Evolutionary conservation across 1,140 invertebrate species (phyloP), one percentile per base, ranked within the genome.

Genomic region (Orius laevigatus): DNA sequence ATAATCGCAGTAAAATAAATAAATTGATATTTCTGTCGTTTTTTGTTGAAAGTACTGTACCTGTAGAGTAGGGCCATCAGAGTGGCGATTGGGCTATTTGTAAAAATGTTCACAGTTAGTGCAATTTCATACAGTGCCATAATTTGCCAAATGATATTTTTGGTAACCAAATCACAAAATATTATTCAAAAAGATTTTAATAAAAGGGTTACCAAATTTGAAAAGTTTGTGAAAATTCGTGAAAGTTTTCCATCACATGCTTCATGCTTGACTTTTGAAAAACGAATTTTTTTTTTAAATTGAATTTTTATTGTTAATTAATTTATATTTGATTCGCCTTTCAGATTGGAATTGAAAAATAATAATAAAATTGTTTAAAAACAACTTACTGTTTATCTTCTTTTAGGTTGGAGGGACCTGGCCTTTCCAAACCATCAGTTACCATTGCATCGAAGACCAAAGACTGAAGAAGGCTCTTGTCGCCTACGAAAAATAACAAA

Each of bases 51-150:
- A 68, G 53, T 72, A 76, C 72, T 66, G 80, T 86, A 85, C 82
- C 83, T 86, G 71, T 79, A 74, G 62, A 84, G 72, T 62, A 84
- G 72, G 71, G 79, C 79, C 79, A 85, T 79, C 70, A 85, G 78
- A 68, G 76, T 80, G 76, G 79, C 81, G 74, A 85, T 79, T 63
- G 81, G 80, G 78, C 81, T 53, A 53, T 84, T 59, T 53, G 52
- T 35, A 58, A 59, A 50, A 60, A 58, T 52, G 48, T 52, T 47
- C 38, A 55, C 55, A 48, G 53, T 56, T 59, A 58, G 56, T 56
- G 57, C 49, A 41, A 42, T 47, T 55, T 50, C 49, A 60, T 61
- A 62, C 57, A 61, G 55, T 60, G 56, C 56, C 54, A 56, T 58
- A 46, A 51, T 25, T 53, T 52, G 59, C 52, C 61, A 65, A 62